Base-by-base conservation (phyloP, 2,888 invertebrate species). In the Luperina nickerlii region DNA sequence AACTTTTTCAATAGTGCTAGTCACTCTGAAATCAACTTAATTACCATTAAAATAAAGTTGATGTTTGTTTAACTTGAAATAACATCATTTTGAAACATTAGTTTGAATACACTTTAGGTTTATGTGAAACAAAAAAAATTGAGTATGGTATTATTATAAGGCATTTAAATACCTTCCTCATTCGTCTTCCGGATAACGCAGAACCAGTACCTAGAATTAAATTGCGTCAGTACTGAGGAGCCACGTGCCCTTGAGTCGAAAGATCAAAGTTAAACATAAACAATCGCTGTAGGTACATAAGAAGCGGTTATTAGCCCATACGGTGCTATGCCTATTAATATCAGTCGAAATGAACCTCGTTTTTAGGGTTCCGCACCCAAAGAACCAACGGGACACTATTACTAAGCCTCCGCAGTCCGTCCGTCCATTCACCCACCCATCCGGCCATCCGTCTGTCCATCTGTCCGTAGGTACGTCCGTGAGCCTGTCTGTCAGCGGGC, bases 171-270 rank as follows among this genome's bases (percentile, higher is more conserved):
- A 65, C 27, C n/a, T 54, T 45, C 6, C 20, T 54, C 8, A 20
- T 24, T 32, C 4, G 6, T 73, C 27, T 80, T 57, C 68, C 38
- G 68, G 68, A n/a, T 54, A 6, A 24, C n/a, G 20, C 24, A 70
- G n/a, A 67, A 20, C 20, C 38, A 80, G 8, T 66, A 42, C 24
- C 6, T 24, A 78, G 51, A 68, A 77, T n/a, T 60, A 15, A 27
- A 82, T 51, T 63, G 79, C 70, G 32, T 74, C 65, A 66, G 24
- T 68, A 48, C 63, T 48, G 9, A 42, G n/a, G 4, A 62, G 0
- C 42, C 67, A 82, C 78, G 79, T 84, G 74, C 42, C 13, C 13
- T 24, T 18, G n/a, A 65, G 84, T 84, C 84, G 48, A 83, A 79
- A 84, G 78, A 74, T 82, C 78, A 78, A 38, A 42, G 15, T 67